Base-by-base conservation (phyloP, 1,140 invertebrate species). In the Triops cancriformis region DNA sequence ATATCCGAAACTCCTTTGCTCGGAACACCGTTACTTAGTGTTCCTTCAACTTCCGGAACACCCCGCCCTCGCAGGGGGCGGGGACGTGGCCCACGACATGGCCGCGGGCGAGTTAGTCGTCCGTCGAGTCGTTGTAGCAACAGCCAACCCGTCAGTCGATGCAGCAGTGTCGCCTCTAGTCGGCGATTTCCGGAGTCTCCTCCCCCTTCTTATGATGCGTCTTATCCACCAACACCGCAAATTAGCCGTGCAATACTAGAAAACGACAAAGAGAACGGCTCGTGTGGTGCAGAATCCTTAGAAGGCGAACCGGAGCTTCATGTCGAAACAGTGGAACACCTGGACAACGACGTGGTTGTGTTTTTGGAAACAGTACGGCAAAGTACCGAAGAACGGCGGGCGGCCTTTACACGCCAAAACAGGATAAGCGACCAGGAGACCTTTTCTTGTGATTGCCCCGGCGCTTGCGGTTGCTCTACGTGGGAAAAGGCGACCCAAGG, bases 391-490 rank as follows among this genome's bases (percentile, higher is more conserved):
- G 51, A 64, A 64, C 51, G 51, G 6, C 14, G 51, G 18, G 51
- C 51, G 14, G 51, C 51, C 18, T 64, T 64, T 64, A 64, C 14
- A 0, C 51, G 51, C 18, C 51, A 64, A 64, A 28, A 31, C 3
- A n/a, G 45, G 18, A 26, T 42, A 43, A 76, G 27, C 26, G 74
- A n/a, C 18, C 5, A 14, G 11, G 18, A 31, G 4, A 0, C 9
- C 14, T 45, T 42, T 18, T 23, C 37, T n/a, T 76, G 74, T 1
- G 41, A 43, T 28, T 76, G 74, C 42, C 74, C 41, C 3, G 74
- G 74, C 14, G 74, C 74, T 10, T 76, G 74, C 37, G 37, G 26
- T 27, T 76, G 74, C 37, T 76, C 74, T 6, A 76, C 37, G 1
- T 43, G 37, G 27, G 14, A 14, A 23, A 0, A 26, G 11, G 23